Base-by-base conservation (phyloP, 2,113 vertebrate species). In the Phyllopteryx taeniolatus region DNA sequence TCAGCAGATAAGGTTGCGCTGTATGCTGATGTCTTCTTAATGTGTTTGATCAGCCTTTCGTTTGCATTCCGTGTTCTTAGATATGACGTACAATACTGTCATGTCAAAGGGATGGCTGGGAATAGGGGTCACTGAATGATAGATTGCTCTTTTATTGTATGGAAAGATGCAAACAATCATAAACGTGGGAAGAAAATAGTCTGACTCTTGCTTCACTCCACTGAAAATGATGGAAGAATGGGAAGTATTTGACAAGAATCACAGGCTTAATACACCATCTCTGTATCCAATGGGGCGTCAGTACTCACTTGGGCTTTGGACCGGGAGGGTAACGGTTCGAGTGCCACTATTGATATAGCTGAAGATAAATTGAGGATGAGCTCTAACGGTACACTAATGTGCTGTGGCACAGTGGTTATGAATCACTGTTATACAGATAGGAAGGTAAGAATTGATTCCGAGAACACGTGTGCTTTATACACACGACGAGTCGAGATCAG, bases 171-270 rank as follows among this genome's bases (percentile, higher is more conserved):
- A 14, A 60, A 60, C 14, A 4, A 22, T 43, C 10, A 7, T 51
- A 75, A 80, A 77, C 13, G 46, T 67, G 61, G 7, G 39, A 49
- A 64, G 77, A 80, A 75, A 87, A 87, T 72, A 43, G 72, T 86
- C 80, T 79, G 67, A 43, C 27, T 44, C 42, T 66, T 49, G 61
- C 59, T 68, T 59, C 76, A 11, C 49, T 53, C 60, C 59, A 31
- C 17, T 35, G 63, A 62, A 64, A 14, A 59, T 62, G 57, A 69
- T 49, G 61, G 27, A 15, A 67, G 54, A 54, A 56, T 53, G 49
- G 51, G 72, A 80, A 44, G 67, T 39, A 68, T 66, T 53, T 54
- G 46, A 66, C 75, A 27, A 22, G 22, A 39, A 42, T 63, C 19
- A n/a, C 35, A 20, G 5, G 4, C 1, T 42, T 11, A 57, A 27